phyloP scores from a whole-genome alignment of 35 echinoderm and acorn worm species.

The Ptychodera flava region DNA sequence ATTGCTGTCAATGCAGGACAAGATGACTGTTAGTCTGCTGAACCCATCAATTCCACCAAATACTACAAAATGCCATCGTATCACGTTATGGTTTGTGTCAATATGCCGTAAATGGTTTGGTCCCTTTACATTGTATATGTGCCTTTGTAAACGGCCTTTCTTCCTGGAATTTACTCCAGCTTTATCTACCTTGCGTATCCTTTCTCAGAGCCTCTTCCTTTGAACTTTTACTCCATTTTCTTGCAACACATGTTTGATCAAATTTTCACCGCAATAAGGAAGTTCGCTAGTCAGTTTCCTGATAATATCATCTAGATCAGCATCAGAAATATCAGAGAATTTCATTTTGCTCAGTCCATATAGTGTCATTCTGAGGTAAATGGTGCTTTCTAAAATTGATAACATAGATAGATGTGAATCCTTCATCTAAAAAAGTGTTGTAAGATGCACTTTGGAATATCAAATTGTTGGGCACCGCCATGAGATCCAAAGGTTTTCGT shows the following conservation, averaged over 20 bases:
- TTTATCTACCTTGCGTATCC: not conserved
- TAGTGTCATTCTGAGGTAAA: not conserved
- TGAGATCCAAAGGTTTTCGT: not conserved
- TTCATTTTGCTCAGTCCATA: conserved; percentile 4
- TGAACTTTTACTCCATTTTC: not conserved
- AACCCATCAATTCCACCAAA: conserved; percentile 69
- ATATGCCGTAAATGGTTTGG: conserved; percentile 32
- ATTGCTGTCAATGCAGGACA: conserved; percentile 30
- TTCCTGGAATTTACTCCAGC: not conserved
- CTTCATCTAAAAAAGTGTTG: not conserved
- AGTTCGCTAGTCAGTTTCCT: not conserved
- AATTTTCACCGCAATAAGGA: conserved; percentile 1
- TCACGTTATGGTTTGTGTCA: conserved; percentile 50
- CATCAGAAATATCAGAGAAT: conserved; percentile 1
- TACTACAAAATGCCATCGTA: conserved; percentile 40
- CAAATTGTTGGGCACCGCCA: not conserved
- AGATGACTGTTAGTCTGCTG: conserved; percentile 19
- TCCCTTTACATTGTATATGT: not conserved
- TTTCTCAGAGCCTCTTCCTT: not conserved
- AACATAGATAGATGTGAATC: not conserved
- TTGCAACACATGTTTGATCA: not conserved
- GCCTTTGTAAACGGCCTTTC: not conserved
- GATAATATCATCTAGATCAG: not conserved
- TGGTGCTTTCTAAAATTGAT: not conserved
- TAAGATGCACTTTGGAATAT: not conserved